phyloP scores from a whole-genome alignment of 2,888 invertebrate species.

The Achlya flavicornis region DNA sequence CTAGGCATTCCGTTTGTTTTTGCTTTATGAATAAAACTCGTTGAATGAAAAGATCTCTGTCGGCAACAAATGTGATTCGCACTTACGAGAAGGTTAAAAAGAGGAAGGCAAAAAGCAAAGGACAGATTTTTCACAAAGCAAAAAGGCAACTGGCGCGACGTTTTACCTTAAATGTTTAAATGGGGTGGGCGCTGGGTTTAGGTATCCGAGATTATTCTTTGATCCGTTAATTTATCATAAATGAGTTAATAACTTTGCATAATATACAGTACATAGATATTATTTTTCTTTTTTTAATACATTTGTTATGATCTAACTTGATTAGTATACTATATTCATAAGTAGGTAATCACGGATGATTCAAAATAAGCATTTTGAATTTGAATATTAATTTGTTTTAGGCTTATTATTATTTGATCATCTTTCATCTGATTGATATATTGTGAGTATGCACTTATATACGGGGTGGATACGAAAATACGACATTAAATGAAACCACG shows the following conservation, averaged over 20 bases:
- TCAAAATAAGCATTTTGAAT: too few species aligned
- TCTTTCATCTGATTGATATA: too few species aligned
- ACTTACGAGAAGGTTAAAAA: slow-evolving; percentile 1
- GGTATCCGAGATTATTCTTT: slow-evolving; percentile 7
- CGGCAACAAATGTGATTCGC: neutral
- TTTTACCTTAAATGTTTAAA: slow-evolving; percentile 7
- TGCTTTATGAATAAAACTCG: neutral
- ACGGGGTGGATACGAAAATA: too few species aligned
- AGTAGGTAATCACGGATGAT: too few species aligned
- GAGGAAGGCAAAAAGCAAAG: slow-evolving; percentile 1
- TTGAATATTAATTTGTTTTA: too few species aligned
- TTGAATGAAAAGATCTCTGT: neutral
- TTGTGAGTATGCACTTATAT: too few species aligned
- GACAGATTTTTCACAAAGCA: slow-evolving; percentile 10
- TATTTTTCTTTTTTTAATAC: too few species aligned
- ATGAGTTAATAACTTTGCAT: neutral
- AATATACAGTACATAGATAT: neutral
- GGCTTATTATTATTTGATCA: too few species aligned
- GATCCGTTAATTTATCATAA: neutral
- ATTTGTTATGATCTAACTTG: too few species aligned
- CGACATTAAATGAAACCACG: too few species aligned
- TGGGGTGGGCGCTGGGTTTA: neutral
- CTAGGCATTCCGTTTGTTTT: neutral
- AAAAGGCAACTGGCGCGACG: slow-evolving; percentile 2
- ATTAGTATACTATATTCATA: too few species aligned